These are phyloP conservation scores for Halictus rubicundus DNA, from an alignment of 1,140 invertebrate species.

Conservation along the genomic window DNA sequence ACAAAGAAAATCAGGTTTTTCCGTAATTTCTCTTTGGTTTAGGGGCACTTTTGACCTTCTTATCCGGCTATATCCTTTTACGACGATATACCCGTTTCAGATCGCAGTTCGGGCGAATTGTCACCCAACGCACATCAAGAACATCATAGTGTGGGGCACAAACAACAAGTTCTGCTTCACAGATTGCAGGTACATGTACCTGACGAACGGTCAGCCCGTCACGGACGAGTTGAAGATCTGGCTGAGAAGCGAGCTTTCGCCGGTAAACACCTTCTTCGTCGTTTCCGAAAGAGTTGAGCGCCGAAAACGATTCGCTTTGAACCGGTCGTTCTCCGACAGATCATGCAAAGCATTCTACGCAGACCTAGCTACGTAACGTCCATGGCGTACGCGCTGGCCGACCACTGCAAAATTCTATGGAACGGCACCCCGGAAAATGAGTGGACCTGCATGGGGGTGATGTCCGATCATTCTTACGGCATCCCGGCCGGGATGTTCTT, in stretches of 20 bases:
- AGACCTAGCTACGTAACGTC: conserved; percentile 33
- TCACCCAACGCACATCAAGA: conserved; percentile 41
- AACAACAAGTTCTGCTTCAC: conserved; percentile 35
- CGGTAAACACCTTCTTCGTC: conserved; percentile 12
- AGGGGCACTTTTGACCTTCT: no score
- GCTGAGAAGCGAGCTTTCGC: conserved; percentile 33
- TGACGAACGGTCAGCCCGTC: neutral
- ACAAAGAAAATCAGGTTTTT: no score
- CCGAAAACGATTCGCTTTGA: neutral
- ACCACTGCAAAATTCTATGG: conserved; percentile 52
- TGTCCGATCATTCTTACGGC: conserved; percentile 51
- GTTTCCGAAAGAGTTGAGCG: neutral
- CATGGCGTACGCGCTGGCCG: conserved; percentile 41
- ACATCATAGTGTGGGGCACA: conserved; percentile 56
- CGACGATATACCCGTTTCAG: conserved; percentile 20
- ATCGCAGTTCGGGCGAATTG: conserved; percentile 34
- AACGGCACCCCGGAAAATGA: conserved; percentile 47
- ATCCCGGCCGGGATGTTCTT: conserved; percentile 47
- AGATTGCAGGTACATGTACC: conserved; percentile 42
- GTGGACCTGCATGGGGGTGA: conserved; percentile 56
- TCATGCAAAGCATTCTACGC: neutral
- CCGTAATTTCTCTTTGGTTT: no score
- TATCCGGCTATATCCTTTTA: no score
- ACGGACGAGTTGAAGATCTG: conserved; percentile 32
- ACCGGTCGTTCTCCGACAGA: neutral